A percentile compares a stretch with the other conserved stretches of the same genome.
Evolutionary conservation across 2,888 invertebrate genomes (phyloP).

Genomic region (Brachyptera risi): DNA sequence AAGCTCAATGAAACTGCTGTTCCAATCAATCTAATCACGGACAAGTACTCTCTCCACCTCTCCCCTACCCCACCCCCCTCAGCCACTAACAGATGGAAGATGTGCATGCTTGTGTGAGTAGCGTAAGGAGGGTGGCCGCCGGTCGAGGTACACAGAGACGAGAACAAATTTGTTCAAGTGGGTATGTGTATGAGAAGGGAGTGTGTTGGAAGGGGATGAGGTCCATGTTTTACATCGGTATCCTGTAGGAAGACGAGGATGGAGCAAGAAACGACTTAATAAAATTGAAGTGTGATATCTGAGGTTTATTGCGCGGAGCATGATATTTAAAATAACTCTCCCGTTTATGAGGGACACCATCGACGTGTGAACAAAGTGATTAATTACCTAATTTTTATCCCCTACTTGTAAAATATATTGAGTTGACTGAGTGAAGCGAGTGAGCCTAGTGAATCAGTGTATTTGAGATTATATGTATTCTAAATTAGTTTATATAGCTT

Average conservation of each 20-base stretch:
- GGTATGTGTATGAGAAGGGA: too few relatives aligned
- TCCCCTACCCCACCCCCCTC: background rate
- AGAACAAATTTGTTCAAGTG: slow-evolving; percentile 32
- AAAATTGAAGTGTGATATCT: too few relatives aligned
- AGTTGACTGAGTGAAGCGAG: too few relatives aligned
- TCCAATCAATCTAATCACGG: slow-evolving; percentile 34
- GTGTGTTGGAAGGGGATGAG: background rate
- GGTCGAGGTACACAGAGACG: slow-evolving; percentile 6
- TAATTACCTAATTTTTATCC: too few relatives aligned
- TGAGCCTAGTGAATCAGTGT: too few relatives aligned
- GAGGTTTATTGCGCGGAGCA: background rate
- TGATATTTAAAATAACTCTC: too few relatives aligned
- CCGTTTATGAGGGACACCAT: too few relatives aligned
- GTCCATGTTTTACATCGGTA: background rate
- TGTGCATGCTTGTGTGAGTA: slow-evolving; percentile 13
- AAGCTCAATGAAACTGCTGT: slow-evolving; percentile 30
- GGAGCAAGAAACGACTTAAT: background rate
- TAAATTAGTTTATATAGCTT: too few relatives aligned
- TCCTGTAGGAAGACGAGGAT: background rate
- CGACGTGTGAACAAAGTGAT: too few relatives aligned
- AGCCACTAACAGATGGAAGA: slow-evolving; percentile 32
- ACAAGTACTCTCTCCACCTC: slow-evolving; percentile 27
- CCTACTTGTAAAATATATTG: too few relatives aligned
- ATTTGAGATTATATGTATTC: too few relatives aligned
- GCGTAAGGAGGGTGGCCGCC: background rate